Conservation (phyloP, 2,113 vertebrate species). For the Caranx ignobilis region DNA sequence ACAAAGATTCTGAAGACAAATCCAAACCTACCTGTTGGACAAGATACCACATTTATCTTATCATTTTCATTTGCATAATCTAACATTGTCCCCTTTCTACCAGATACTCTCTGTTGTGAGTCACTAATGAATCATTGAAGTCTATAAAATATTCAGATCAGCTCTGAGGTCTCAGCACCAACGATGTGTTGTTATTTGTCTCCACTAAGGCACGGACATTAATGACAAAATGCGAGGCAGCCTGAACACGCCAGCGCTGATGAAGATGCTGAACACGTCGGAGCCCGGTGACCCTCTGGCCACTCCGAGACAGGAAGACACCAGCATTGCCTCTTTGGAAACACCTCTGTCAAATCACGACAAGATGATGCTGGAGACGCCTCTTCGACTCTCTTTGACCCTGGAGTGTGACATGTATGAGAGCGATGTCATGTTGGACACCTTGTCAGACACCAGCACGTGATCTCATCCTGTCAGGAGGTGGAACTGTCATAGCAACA, state of each 20-base stretch:
- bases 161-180: background rate
- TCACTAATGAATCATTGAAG: background rate
- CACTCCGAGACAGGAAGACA: conserved; percentile 87
- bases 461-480: conserved; percentile 77
- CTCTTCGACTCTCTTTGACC: conserved; percentile 89
- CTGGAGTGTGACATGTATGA: conserved; percentile 98
- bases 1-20: background rate
- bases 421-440: conserved; percentile 98
- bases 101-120: background rate
- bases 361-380: conserved; percentile 88
- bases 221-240: conserved; percentile 94
- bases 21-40: background rate
- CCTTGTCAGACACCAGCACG: conserved; percentile 96
- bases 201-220: conserved; percentile 92
- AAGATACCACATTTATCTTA: background rate
- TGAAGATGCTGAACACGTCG: conserved; percentile 93
- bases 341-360: conserved; percentile 85
- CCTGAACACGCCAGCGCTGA: conserved; percentile 91
- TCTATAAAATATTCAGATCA: background rate
- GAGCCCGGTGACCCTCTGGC: conserved; percentile 88
- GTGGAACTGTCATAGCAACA: conserved; percentile 52
- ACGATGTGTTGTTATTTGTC: background rate
- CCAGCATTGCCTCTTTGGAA: conserved; percentile 87
- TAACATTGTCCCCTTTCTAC: background rate
- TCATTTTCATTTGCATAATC: background rate